Evolutionary conservation across 2,797 vertebrate genomes (phyloP).

Genomic region (Picus viridis): DNA sequence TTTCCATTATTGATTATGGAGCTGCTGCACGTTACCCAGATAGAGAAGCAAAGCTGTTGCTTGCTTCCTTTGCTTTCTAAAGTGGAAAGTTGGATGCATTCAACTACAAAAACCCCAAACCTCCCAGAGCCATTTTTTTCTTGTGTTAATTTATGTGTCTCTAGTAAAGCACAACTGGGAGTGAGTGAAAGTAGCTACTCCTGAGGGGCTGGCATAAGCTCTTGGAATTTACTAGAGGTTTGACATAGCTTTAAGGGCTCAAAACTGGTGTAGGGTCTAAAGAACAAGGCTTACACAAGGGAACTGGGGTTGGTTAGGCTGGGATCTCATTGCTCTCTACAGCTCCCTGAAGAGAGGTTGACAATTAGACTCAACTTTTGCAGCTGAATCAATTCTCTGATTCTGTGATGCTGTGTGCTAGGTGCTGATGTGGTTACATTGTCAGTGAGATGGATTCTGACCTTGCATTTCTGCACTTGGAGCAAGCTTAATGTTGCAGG

Average conservation of each 20-base stretch:
- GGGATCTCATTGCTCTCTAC: no score
- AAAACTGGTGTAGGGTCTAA: no score
- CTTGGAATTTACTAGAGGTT: background rate
- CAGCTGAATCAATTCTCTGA: no score
- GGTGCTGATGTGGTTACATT: background rate
- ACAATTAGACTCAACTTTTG: no score
- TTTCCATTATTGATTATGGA: constrained; percentile 30
- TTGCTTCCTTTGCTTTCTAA: background rate
- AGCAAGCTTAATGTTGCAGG: background rate
- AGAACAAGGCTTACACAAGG: no score
- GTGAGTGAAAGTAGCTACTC: background rate
- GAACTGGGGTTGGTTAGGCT: no score
- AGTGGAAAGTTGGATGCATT: background rate
- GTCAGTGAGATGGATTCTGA: background rate
- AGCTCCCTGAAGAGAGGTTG: no score
- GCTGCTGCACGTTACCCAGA: background rate
- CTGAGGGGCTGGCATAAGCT: background rate
- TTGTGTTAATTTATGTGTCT: background rate
- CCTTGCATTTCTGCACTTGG: background rate
- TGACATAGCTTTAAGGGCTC: background rate
- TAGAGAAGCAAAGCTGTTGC: background rate
- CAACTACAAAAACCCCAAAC: background rate
- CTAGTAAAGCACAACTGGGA: background rate
- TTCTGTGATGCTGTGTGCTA: background rate
- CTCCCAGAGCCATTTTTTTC: background rate